Conservation (phyloP, 1,140 invertebrate species). For the Eupeodes corollae region DNA sequence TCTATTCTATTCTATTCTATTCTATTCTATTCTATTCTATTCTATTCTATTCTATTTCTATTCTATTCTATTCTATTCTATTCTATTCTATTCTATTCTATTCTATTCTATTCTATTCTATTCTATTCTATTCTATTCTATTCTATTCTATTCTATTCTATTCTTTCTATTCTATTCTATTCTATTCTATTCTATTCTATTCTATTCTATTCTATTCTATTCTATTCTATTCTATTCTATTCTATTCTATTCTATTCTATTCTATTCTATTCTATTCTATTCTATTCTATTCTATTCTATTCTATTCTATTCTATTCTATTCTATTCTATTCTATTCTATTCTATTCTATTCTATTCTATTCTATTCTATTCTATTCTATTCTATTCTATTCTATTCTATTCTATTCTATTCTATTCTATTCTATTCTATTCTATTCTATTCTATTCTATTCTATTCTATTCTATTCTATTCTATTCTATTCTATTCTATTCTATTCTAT, state of each 20-base stretch:
- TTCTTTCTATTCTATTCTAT: conserved; percentile 1
- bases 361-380: conserved; percentile 6
- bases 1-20: neutral
- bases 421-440: conserved; percentile 6
- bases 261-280: conserved; percentile 1
- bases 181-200: conserved; percentile 6
- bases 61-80: conserved; percentile 5
- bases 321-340: conserved; percentile 6
- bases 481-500: conserved; percentile 4
- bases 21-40: neutral
- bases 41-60: too few species aligned
- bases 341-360: conserved; percentile 6
- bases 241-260: conserved; percentile 2
- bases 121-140: conserved; percentile 1
- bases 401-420: conserved; percentile 6
- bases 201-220: conserved; percentile 2
- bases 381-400: conserved; percentile 6
- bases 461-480: conserved; percentile 5
- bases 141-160: conserved; percentile 6
- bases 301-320: conserved; percentile 6
- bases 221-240: conserved; percentile 5
- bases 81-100: conserved; percentile 5
- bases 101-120: conserved; percentile 6
- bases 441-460: conserved; percentile 4
- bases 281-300: conserved; percentile 4